Percentiles rank a stretch among this genome's conserved stretches.
phyloP scores from a whole-genome alignment of 2,888 invertebrate species.

The Pandemis cinnamomeana region DNA sequence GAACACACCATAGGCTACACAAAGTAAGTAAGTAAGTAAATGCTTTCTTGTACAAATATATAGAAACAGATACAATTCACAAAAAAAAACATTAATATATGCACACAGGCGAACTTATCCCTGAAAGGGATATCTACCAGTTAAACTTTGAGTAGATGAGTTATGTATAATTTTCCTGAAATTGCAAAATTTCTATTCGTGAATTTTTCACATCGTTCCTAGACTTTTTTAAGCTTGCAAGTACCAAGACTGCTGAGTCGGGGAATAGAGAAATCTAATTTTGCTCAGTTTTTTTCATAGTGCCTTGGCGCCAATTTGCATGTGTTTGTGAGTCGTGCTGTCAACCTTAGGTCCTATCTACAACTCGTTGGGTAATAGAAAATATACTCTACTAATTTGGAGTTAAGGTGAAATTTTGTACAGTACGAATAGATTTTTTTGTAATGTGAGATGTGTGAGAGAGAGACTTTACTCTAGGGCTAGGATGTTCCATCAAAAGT shows the following conservation, averaged over 20 bases:
- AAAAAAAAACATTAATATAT: too few relatives aligned
- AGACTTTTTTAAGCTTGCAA: conserved; percentile 45
- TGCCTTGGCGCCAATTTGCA: conserved; percentile 68
- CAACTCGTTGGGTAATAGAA: neutral
- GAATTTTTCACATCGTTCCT: too few relatives aligned
- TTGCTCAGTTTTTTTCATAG: conserved; percentile 80
- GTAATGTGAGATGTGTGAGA: neutral
- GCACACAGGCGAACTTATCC: too few relatives aligned
- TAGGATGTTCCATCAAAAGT: neutral
- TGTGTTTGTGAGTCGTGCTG: conserved; percentile 19
- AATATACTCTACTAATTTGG: neutral
- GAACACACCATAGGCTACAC: too few relatives aligned
- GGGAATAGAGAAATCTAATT: conserved; percentile 75
- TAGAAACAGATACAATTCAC: too few relatives aligned
- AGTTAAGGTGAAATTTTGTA: neutral
- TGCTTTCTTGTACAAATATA: too few relatives aligned
- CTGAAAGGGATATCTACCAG: too few relatives aligned
- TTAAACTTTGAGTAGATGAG: too few relatives aligned
- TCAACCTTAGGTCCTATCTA: neutral
- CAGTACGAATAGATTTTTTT: neutral
- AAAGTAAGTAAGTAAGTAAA: too few relatives aligned
- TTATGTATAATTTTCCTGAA: too few relatives aligned
- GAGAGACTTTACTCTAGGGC: neutral
- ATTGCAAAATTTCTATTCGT: neutral
- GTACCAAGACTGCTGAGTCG: conserved; percentile 61